phyloP scores from a whole-genome alignment of 2,113 vertebrate species.

The Microcebus tavaratra region DNA sequence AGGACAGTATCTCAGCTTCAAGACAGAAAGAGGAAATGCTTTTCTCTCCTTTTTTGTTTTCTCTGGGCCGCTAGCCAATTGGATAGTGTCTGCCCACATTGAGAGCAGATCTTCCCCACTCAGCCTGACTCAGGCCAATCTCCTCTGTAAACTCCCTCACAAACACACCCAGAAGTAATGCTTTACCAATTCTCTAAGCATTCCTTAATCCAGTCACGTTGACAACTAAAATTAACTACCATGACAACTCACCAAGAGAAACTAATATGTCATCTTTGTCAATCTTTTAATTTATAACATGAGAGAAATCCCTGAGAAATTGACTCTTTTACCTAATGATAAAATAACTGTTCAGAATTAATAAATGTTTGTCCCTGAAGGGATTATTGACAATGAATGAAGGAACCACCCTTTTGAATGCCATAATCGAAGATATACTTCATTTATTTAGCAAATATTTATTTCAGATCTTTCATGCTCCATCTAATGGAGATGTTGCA shows the following conservation, averaged over 20 bases:
- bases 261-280: conserved; percentile 25
- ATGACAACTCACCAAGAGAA: background rate
- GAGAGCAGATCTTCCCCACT: background rate
- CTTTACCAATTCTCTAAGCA: background rate
- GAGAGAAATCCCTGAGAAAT: conserved; percentile 49
- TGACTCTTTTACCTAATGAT: conserved; percentile 2
- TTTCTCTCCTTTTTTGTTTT: background rate
- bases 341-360: conserved; percentile 46
- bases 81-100: background rate
- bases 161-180: background rate
- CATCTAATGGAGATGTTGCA: background rate
- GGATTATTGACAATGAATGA: conserved; percentile 44
- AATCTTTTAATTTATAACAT: background rate
- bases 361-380: conserved; percentile 7
- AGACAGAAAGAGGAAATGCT: background rate
- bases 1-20: background rate
- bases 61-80: background rate
- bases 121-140: background rate
- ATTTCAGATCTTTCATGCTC: background rate
- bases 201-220: background rate
- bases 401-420: conserved; percentile 8
- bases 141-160: background rate
- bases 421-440: background rate
- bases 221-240: background rate
- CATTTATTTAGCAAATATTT: conserved; percentile 21